Evolutionary conservation across 2,888 invertebrate species (phyloP), one percentile per base, ranked within the genome.

Genomic region (Stenotaenia linearis): DNA sequence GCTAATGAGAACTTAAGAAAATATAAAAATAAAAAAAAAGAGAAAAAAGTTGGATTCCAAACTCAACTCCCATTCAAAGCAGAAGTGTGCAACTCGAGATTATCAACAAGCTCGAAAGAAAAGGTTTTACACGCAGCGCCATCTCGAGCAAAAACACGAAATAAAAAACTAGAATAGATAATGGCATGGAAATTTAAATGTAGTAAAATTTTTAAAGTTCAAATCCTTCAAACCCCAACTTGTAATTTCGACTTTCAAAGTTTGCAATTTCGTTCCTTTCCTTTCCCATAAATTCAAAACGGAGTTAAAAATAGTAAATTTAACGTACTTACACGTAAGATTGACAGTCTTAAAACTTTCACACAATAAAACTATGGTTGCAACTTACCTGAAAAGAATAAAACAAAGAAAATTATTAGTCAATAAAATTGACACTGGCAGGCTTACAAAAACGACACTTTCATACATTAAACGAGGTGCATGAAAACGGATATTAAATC

Each of bases 51-150:
- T 15, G 7, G 15, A 25, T 28, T 69, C n/a, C 23, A 28, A 69
- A 69, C 69, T 69, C 69, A 69, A 69, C 69, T 69, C 69, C 69
- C 69, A 69, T 69, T 69, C 69, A 69, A 69, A 69, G 69, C 69
- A 69, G 69, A 69, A 69, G 69, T 18, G 15, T 69, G 69, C 69
- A 28, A 69, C 69, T 69, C 69, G 69, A 69, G 69, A 69, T 25
- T 69, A 28, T 69, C 69, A 69, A 69, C 69, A 69, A 69, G 69
- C 25, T 61, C 69, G 4, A 69, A 28, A 69, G 45, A 28, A 28
- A 69, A 28, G 10, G 23, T 69, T 15, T 69, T 69, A 28, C 69
- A 28, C 10, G 25, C 69, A 69, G 69, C 69, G 69, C 69, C 28
- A 69, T 69, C 69, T 69, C 69, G 28, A 69, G 28, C 25, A 69